Conservation (phyloP, 2,797 vertebrate genomes). For the Spinibarbus caldwelli region DNA sequence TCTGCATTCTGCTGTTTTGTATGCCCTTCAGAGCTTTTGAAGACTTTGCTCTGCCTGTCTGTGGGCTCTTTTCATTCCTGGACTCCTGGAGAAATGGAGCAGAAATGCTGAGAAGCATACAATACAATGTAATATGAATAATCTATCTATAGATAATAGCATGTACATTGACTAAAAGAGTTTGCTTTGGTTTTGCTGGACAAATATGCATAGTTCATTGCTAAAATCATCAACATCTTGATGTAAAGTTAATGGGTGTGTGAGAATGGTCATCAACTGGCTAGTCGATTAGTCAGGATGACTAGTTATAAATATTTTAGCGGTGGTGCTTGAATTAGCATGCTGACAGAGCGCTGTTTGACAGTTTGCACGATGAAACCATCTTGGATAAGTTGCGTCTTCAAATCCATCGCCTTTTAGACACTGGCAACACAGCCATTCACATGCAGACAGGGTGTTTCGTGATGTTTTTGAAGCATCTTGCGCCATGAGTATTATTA, state of each 20-base stretch:
- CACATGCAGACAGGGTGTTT: neutral
- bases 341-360: neutral
- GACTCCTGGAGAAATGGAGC: slow-evolving; percentile 24
- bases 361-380: neutral
- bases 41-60: slow-evolving; percentile 30
- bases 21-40: slow-evolving; percentile 45
- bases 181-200: slow-evolving; percentile 4
- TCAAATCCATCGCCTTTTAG: neutral
- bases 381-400: neutral
- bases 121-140: slow-evolving; percentile 16
- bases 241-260: slow-evolving; percentile 5
- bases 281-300: slow-evolving; percentile 31
- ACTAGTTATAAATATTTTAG: slow-evolving; percentile 5
- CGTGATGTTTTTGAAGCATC: neutral
- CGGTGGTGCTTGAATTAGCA: neutral
- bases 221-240: neutral
- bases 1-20: slow-evolving; percentile 49
- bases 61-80: slow-evolving; percentile 24
- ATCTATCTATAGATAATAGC: slow-evolving; percentile 13
- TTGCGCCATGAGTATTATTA: neutral
- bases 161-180: slow-evolving; percentile 18
- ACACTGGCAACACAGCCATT: neutral
- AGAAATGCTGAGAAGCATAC: slow-evolving; percentile 4
- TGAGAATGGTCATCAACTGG: slow-evolving; percentile 24
- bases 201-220: slow-evolving; percentile 17